Evolutionary conservation across 2,888 invertebrate genomes (phyloP), one percentile per base, ranked within the genome.

Genomic region (Myopa testacea): DNA sequence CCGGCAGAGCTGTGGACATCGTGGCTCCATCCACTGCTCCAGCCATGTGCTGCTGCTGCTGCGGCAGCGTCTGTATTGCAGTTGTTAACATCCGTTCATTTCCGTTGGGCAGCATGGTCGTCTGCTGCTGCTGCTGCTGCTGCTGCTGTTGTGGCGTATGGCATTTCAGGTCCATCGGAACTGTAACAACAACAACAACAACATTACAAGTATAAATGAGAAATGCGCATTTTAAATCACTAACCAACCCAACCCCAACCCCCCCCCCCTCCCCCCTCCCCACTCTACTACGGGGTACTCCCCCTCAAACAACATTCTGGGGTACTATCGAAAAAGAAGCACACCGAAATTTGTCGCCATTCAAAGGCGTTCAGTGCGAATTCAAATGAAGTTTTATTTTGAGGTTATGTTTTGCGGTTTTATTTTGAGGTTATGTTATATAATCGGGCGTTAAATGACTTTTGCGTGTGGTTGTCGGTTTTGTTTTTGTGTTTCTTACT

Each of bases 11-110:
- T 81, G 67, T 73, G 80, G 78, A 78, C 72, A 81, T 77, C 79
- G 77, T 77, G 79, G 80, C 77, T 78, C 80, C 80, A 78, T 82
- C 78, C 81, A 34, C 37, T 10, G 80, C 78, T 82, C 75, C 80
- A 82, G 81, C 79, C 60, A 60, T 60, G n/a, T 50, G 50, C 52
- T 10, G 14, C 19, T 83, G 84, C 76, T 84, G 82, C 77, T 82
- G 81, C 81, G 81, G 81, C 78, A 83, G 84, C 80, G 83, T 84
- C 78, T 86, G 86, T 83, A 52, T 16, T 84, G 87, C 85, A 81
- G 86, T 86, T 88, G 89, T 88, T 88, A 89, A 89, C 89, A 89
- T 88, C 86, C 88, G 87, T 85, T 87, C 88, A 86, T 86, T 88
- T 88, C 88, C 88, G 87, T 84, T 87, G 83, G 87, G 83, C 84